phyloP scores from a whole-genome alignment of 2,797 vertebrate species.

The Malacoctenus gilli region DNA sequence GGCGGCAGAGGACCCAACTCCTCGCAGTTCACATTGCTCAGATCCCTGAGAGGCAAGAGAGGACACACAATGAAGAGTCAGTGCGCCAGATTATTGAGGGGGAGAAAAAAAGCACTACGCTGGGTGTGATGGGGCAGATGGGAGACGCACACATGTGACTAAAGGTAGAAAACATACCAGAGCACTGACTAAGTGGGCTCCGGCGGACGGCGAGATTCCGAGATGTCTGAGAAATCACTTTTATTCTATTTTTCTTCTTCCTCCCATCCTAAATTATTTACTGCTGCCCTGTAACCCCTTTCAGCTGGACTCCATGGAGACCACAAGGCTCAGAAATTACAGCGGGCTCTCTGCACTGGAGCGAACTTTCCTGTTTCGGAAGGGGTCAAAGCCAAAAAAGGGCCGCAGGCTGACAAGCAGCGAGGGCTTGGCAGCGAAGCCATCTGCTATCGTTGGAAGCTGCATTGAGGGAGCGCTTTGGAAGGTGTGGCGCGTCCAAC shows the following conservation, averaged over 20 bases:
- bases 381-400: constrained; percentile 33
- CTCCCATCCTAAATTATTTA: constrained; percentile 76
- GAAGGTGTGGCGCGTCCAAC: constrained; percentile 52
- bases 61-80: constrained; percentile 4
- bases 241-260: constrained; percentile 55
- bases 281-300: constrained; percentile 78
- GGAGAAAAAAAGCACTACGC: not conserved
- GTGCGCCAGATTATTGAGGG: constrained; percentile 7
- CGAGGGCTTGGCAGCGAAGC: constrained; percentile 27
- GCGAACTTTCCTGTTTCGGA: too few relatives aligned
- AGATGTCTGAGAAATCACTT: constrained; percentile 81
- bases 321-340: constrained; percentile 53
- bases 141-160: constrained; percentile 10
- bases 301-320: constrained; percentile 79
- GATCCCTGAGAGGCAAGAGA: constrained; percentile 88
- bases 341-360: constrained; percentile 52
- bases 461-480: constrained; percentile 28
- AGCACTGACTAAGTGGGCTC: constrained; percentile 53
- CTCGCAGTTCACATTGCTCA: constrained; percentile 99
- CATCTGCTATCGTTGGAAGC: constrained; percentile 31
- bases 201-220: constrained; percentile 62
- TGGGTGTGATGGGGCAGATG: constrained; percentile 9
- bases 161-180: constrained; percentile 61
- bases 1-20: constrained; percentile 92
- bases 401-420: constrained; percentile 24